These are phyloP conservation scores for Oryzias celebensis DNA, from an alignment of 2,113 vertebrate species.

Conservation along the genomic window DNA sequence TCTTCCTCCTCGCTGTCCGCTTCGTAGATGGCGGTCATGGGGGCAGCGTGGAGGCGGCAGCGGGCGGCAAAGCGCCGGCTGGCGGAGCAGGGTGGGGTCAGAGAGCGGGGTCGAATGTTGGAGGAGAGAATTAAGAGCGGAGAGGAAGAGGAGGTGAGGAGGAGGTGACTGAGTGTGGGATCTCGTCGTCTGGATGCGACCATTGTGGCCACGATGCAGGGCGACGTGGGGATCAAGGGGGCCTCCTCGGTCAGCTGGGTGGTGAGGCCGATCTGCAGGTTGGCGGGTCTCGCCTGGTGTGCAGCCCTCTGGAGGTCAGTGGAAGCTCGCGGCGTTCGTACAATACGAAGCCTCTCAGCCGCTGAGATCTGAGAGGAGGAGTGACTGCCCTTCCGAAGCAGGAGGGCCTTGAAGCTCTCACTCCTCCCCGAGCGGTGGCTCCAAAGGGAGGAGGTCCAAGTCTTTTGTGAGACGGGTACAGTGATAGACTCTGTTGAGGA, in stretches of 20 bases:
- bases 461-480: constrained; percentile 68
- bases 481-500: constrained; percentile 77
- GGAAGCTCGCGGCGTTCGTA: constrained; percentile 11
- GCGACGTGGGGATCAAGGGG: background rate
- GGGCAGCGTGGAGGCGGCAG: constrained; percentile 84
- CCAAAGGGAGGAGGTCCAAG: constrained; percentile 69
- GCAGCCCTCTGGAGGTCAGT: constrained; percentile 72
- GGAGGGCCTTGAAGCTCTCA: constrained; percentile 90
- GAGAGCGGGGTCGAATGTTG: constrained; percentile 74
- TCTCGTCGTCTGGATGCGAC: constrained; percentile 10
- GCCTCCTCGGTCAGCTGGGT: constrained; percentile 26
- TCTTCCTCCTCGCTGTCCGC: constrained; percentile 62
- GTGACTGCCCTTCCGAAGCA: constrained; percentile 89
- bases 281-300: background rate
- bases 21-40: constrained; percentile 92
- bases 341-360: constrained; percentile 82
- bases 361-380: constrained; percentile 86
- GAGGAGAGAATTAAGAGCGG: constrained; percentile 5
- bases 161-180: constrained; percentile 35
- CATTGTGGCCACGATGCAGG: constrained; percentile 7
- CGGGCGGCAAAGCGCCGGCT: constrained; percentile 86
- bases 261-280: constrained; percentile 22
- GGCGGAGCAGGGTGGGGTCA: constrained; percentile 87
- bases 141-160: constrained; percentile 70
- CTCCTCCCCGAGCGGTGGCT: constrained; percentile 76